phyloP scores from a whole-genome alignment of 2,888 invertebrate species.

The Oegoconia quadripuncta region DNA sequence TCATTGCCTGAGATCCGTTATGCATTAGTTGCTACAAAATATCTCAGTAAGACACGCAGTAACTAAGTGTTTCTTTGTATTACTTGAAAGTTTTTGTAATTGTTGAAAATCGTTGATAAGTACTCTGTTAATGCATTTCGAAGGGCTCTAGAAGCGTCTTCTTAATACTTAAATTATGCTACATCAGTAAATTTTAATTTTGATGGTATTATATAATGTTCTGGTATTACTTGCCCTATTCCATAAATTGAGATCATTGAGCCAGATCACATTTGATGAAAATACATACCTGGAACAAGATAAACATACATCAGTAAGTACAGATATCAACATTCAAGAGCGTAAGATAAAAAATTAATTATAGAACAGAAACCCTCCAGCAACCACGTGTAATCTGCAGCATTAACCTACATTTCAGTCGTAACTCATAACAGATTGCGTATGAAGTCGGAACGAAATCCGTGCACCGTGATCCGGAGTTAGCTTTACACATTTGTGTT shows the following conservation, averaged over 20 bases:
- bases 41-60: neutral
- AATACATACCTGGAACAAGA: constrained; percentile 50
- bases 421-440: constrained; percentile 60
- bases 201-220: no score
- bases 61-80: neutral
- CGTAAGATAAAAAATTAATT: constrained; percentile 25
- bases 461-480: constrained; percentile 47
- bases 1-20: constrained; percentile 2
- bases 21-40: constrained; percentile 6
- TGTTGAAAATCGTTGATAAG: no score
- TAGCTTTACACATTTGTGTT: constrained; percentile 57
- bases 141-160: no score
- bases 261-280: no score
- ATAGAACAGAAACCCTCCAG: constrained; percentile 10
- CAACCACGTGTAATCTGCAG: constrained; percentile 7
- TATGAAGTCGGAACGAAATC: constrained; percentile 52
- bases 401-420: constrained; percentile 68
- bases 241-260: no score
- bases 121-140: no score
- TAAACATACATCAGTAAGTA: constrained; percentile 30
- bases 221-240: neutral
- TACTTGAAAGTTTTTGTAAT: neutral
- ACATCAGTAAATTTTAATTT: no score
- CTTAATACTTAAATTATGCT: no score
- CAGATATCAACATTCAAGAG: constrained; percentile 11